Conservation (phyloP, 2,113 vertebrate genomes). For the Proteles cristata region DNA sequence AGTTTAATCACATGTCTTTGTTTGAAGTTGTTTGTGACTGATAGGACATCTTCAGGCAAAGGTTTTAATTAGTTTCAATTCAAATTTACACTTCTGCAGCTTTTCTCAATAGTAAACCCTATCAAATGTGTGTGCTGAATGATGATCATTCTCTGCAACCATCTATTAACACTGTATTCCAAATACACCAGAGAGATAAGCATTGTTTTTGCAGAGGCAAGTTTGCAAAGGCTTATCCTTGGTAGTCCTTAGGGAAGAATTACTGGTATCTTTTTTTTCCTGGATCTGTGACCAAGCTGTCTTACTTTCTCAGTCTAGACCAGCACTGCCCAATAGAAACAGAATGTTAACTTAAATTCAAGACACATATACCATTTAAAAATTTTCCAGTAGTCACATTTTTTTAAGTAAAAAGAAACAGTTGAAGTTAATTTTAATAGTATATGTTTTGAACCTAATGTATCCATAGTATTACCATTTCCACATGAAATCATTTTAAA, state of each 20-base stretch:
- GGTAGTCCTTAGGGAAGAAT: neutral
- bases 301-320: neutral
- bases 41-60: constrained; percentile 18
- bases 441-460: neutral
- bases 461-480: neutral
- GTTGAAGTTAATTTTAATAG: neutral
- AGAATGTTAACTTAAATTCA: neutral
- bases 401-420: neutral
- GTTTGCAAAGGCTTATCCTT: neutral
- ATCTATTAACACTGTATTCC: constrained; percentile 51
- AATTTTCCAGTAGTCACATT: neutral
- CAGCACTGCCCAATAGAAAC: neutral
- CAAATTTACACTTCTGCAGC: constrained; percentile 6
- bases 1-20: constrained; percentile 39
- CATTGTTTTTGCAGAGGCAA: constrained; percentile 6
- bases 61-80: constrained; percentile 51
- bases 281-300: neutral
- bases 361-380: neutral
- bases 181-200: neutral
- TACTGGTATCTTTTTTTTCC: neutral
- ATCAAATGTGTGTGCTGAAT: constrained; percentile 36
- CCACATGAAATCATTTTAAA: neutral
- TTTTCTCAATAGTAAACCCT: constrained; percentile 53
- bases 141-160: constrained; percentile 40
- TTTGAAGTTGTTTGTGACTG: constrained; percentile 33